phyloP scores from a whole-genome alignment of 1,140 invertebrate genomes.

The Helicoverpa zea region DNA sequence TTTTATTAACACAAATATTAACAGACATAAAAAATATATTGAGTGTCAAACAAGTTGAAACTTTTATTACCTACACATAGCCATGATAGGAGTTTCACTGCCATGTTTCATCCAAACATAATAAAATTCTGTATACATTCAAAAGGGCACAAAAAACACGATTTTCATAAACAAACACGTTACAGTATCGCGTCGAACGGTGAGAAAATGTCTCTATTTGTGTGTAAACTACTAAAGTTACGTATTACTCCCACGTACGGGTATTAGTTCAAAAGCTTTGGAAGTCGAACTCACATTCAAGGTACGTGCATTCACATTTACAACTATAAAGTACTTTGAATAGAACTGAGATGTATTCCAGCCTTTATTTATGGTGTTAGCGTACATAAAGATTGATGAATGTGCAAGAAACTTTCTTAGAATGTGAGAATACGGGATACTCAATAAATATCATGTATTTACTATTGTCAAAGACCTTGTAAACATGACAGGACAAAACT shows the following conservation, averaged over 20 bases:
- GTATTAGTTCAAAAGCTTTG: constrained; percentile 33
- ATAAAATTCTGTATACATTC: constrained; percentile 58
- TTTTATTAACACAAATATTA: constrained; percentile 28
- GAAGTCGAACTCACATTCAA: constrained; percentile 21
- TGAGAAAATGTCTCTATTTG: constrained; percentile 79
- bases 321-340: constrained; percentile 31
- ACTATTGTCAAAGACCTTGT: neutral
- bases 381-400: constrained; percentile 41
- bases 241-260: constrained; percentile 68
- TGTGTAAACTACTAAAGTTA: constrained; percentile 67
- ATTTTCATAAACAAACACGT: constrained; percentile 68
- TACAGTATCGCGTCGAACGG: constrained; percentile 71
- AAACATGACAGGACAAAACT: neutral
- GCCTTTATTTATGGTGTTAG: constrained; percentile 33
- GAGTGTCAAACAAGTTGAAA: constrained; percentile 49
- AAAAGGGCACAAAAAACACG: constrained; percentile 63
- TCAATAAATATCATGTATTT: constrained; percentile 1
- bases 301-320: constrained; percentile 25
- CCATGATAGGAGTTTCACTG: constrained; percentile 1
- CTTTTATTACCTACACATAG: constrained; percentile 49
- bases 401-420: constrained; percentile 20
- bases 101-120: constrained; percentile 60
- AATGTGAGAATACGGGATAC: constrained; percentile 24
- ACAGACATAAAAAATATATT: constrained; percentile 48
- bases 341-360: constrained; percentile 22